Conservation (phyloP, 1,140 invertebrate species). For the Brachionus calyciflorus region DNA sequence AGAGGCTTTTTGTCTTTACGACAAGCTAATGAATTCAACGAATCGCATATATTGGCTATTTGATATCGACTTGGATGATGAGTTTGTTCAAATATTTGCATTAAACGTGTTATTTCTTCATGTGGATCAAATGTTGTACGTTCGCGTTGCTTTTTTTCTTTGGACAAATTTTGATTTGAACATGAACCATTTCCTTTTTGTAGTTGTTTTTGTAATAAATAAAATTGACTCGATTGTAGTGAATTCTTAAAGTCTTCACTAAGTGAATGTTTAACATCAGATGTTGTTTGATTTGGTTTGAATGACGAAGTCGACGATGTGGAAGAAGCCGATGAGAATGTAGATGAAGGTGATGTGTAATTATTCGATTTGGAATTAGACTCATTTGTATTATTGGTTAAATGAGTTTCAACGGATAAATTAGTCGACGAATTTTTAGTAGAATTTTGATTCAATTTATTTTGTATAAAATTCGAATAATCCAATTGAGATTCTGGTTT, state of each 20-base stretch:
- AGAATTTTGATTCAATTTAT: background rate
- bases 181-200: background rate
- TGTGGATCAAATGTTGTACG: conserved; percentile 83
- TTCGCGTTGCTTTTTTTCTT: conserved; percentile 51
- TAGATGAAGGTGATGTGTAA: conserved; percentile 35
- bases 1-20: conserved; percentile 69
- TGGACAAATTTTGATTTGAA: conserved; percentile 13
- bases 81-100: conserved; percentile 89
- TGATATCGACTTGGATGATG: conserved; percentile 77
- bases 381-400: background rate
- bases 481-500: conserved; percentile 12
- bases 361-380: background rate
- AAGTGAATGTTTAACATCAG: background rate
- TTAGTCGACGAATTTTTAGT: conserved; percentile 21
- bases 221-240: background rate
- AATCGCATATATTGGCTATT: conserved; percentile 63
- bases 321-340: conserved; percentile 25
- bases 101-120: conserved; percentile 86
- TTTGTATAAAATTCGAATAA: background rate
- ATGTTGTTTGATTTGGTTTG: background rate
- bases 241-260: background rate
- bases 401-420: conserved; percentile 1
- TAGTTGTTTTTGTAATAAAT: background rate
- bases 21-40: conserved; percentile 14
- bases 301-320: conserved; percentile 13